Base-by-base conservation (phyloP, 2,113 vertebrate genomes). In the Aspiorhynchus laticeps region DNA sequence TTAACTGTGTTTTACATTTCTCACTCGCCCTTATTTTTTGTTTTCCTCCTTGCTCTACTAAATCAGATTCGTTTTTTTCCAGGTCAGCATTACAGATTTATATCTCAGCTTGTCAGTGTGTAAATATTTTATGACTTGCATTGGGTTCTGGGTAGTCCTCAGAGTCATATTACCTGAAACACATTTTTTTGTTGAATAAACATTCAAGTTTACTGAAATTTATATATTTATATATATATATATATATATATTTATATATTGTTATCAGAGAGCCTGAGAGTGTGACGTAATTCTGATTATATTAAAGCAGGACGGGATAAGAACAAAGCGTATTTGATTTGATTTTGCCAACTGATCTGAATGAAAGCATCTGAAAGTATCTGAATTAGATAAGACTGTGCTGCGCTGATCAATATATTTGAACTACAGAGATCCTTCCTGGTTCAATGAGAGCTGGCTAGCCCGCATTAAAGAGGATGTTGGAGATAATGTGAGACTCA, bases 401-500 rank as follows among this genome's bases (percentile, higher is more conserved):
- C 26, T 83, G 33, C 61, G n/a, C n/a, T 83, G 53, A 71, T 76
- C 38, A 51, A 48, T 73, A 51, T 71, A 46, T 80, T 81, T 74
- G n/a, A 69, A 91, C 90, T 41, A 14, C 93, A 99, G 98, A 94
- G 98, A 99, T 89, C 93, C 94, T 28, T 92, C 95, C 31, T 99
- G 96, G 97, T 99, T 99, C 93, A 94, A 91, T 86, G 96, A 97
- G 17, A 91, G 90, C 80, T 99, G 98, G 98, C 94, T 98, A 77
- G 91, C 89, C 87, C 97, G 98, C 51, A 97, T 99, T 94, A 99
- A 98, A 95, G 94, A 96, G 38, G 98, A 98, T 89, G 95, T 97
- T 83, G 96, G 96, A 81, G 97, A 97, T 90, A 99, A 98, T 92
- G 96, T 96, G 95, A 97, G 98, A 92, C 96, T 99, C 93, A 99